These are phyloP conservation scores for Diabrotica virgifera DNA, from an alignment of 1,140 invertebrate species.

Conservation along the genomic window DNA sequence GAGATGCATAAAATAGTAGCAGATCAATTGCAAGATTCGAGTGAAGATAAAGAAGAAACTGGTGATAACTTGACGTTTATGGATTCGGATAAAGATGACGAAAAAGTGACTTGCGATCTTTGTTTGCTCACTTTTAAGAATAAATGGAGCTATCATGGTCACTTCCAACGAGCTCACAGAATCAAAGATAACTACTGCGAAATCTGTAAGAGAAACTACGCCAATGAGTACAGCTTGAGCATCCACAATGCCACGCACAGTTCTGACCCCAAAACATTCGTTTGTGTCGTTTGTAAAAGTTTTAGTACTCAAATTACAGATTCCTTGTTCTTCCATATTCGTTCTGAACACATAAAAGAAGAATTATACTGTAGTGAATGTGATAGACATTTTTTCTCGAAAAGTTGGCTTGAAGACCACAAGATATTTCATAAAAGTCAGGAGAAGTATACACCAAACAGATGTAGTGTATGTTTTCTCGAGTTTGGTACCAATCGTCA, in stretches of 20 bases:
- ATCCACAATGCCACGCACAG: neutral
- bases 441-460: neutral
- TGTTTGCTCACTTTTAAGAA: slow-evolving; percentile 47
- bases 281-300: neutral
- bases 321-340: neutral
- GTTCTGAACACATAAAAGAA: neutral
- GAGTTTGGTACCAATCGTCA: no score
- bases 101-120: slow-evolving; percentile 42
- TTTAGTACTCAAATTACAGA: neutral
- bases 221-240: neutral
- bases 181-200: neutral
- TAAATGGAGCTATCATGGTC: slow-evolving; percentile 27
- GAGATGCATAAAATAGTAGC: neutral
- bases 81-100: no score
- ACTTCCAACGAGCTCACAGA: slow-evolving; percentile 28
- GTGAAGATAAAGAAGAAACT: slow-evolving; percentile 36
- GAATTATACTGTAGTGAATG: neutral
- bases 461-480: neutral
- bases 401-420: neutral
- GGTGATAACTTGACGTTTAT: no score
- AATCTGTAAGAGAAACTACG: neutral
- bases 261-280: neutral
- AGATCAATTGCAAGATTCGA: slow-evolving; percentile 23
- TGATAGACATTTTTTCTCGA: neutral
- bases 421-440: neutral